phyloP scores from a whole-genome alignment of 37 sponge, comb jelly and placozoan species.

The Corticium candelabrum region DNA sequence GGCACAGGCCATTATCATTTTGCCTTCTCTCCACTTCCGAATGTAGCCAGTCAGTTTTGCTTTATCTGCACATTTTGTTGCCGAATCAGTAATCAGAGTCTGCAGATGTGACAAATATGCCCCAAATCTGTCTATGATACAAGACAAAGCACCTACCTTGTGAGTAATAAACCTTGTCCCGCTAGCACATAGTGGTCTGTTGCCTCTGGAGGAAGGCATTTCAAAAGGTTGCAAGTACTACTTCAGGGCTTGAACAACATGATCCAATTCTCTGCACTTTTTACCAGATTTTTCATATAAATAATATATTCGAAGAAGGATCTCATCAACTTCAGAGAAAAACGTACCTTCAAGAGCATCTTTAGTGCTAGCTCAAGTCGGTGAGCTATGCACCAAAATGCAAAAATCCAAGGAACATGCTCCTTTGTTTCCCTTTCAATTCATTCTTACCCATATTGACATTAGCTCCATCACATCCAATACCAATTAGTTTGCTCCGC shows the following conservation, averaged over 20 bases:
- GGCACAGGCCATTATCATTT: constrained; percentile 56
- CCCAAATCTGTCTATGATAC: constrained; percentile 3
- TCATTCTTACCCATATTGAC: constrained; percentile 20
- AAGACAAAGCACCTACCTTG: background rate
- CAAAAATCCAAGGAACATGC: constrained; percentile 41
- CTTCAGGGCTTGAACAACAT: too few species aligned
- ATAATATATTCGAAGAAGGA: constrained; percentile 39
- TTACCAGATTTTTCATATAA: constrained; percentile 45
- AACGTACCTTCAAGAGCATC: constrained; percentile 40
- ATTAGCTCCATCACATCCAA: constrained; percentile 1
- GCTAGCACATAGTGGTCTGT: background rate
- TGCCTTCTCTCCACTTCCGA: constrained; percentile 36
- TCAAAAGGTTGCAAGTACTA: too few species aligned
- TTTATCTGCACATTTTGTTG: constrained; percentile 37
- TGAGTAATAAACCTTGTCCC: constrained; percentile 6
- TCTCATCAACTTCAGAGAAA: constrained; percentile 40
- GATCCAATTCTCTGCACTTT: constrained; percentile 50
- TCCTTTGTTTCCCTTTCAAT: constrained; percentile 18
- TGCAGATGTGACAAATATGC: background rate
- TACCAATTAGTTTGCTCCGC: background rate
- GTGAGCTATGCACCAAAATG: constrained; percentile 58
- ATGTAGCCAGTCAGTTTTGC: constrained; percentile 42
- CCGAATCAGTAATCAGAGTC: background rate
- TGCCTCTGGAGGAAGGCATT: background rate
- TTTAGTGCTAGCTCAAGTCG: constrained; percentile 53